Conservation (phyloP, 2,113 vertebrate species). For the Egretta garzetta region DNA sequence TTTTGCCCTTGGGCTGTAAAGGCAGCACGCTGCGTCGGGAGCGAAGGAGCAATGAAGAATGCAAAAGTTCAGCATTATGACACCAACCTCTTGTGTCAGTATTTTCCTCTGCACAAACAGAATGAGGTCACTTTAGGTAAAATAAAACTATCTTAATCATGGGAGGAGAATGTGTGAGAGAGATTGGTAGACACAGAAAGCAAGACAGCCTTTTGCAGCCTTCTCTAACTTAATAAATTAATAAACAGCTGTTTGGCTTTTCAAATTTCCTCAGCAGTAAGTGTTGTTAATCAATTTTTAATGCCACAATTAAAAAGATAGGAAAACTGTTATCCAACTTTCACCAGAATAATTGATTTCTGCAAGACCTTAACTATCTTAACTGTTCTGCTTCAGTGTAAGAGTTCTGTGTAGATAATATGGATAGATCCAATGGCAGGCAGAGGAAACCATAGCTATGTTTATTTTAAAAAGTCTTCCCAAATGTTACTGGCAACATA, state of each 20-base stretch:
- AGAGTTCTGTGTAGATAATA: neutral
- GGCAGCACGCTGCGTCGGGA: neutral
- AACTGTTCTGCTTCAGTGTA: neutral
- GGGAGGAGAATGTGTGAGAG: neutral
- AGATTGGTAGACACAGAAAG: neutral
- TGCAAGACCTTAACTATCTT: neutral
- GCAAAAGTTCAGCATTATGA: neutral
- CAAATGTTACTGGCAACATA: neutral
- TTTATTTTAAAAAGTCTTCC: neutral
- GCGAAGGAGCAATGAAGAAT: neutral
- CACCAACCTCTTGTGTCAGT: neutral
- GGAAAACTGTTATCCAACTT: conserved; percentile 10
- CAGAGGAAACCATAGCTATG: neutral
- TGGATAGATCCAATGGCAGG: neutral
- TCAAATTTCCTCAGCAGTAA: conserved; percentile 44
- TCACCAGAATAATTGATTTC: conserved; percentile 59
- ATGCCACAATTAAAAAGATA: conserved; percentile 43
- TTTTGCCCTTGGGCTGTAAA: neutral
- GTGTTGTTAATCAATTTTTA: conserved; percentile 69
- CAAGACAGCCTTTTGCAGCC: neutral
- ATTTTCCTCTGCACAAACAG: neutral
- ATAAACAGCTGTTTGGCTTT: conserved; percentile 58
- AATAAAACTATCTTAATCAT: neutral
- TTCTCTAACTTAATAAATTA: conserved; percentile 25
- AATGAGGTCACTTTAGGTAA: conserved; percentile 49